Conservation (phyloP, 2,888 invertebrate species). For the Hermaeophaga mercurialis region DNA sequence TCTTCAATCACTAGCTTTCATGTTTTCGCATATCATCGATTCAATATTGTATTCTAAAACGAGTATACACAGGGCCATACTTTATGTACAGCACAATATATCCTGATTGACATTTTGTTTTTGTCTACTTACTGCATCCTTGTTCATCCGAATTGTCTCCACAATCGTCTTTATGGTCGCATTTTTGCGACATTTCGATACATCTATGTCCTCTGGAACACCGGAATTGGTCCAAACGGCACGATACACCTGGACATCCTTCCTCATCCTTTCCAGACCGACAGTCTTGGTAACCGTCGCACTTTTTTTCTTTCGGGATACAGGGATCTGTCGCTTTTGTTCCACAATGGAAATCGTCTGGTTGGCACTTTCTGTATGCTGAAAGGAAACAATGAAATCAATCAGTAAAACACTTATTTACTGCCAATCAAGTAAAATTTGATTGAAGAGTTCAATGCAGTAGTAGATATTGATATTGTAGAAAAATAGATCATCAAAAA, state of each 20-base stretch:
- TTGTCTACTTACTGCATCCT: constrained; percentile 81
- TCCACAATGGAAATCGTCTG: constrained; percentile 88
- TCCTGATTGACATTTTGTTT: too few species aligned
- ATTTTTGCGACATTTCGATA: constrained; percentile 76
- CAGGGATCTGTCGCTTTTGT: constrained; percentile 74
- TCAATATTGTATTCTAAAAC: too few species aligned
- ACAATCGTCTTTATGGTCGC: constrained; percentile 90
- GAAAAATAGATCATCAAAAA: too few species aligned
- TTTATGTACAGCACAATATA: too few species aligned
- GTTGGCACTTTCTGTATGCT: constrained; percentile 88
- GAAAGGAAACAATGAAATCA: constrained; percentile 53
- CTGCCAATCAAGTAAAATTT: too few species aligned
- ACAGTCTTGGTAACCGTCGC: constrained; percentile 90
- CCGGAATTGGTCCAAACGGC: constrained; percentile 83
- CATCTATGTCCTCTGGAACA: constrained; percentile 82
- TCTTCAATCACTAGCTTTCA: not conserved
- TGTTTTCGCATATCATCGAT: not conserved
- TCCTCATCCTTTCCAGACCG: constrained; percentile 82
- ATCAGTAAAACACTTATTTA: too few species aligned
- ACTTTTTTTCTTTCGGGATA: constrained; percentile 85
- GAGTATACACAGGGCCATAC: too few species aligned
- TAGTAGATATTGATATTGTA: too few species aligned
- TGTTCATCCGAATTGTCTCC: constrained; percentile 90
- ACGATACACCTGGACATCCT: constrained; percentile 72
- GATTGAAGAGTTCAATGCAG: too few species aligned